Evolutionary conservation across 2,888 invertebrate genomes (phyloP), one percentile per base, ranked within the genome.

Genomic region (Cistogaster globosa): DNA sequence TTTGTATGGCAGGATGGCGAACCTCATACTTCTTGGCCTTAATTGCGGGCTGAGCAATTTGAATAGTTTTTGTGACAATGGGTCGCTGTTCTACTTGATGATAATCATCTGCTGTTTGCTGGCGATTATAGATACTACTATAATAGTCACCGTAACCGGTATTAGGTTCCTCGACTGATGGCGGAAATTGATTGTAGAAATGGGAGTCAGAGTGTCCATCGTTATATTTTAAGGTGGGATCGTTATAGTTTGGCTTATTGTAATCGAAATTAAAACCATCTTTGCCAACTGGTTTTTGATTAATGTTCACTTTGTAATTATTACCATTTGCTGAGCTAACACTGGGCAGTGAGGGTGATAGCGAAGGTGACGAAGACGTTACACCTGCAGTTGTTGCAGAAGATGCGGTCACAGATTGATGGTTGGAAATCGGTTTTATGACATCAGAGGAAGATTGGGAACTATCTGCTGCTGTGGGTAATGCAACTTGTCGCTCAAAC

Each of bases 1-100:
- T 94, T 87, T 94, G 94, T 83, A 95, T 94, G 48, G 94, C 94
- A 57, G 94, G 94, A 84, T 94, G 93, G 82, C 94, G 94, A 12
- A 94, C 93, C 89, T 94, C 94, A 88, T 93, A 93, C 85, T 94
- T 94, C 75, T 94, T 93, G 32, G 94, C 94, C 86, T 94, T 94
- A 20, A 92, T 92, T 4, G 94, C 94, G 0, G 94, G 94, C 87
- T 94, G 94, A 7, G 94, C 93, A 22, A 94, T 94, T 88, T 94
- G 94, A 16, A 94, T 92, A 60, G 94, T 93, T 87, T 94, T 94
- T 86, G 94, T 91, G 22, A 94, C 91, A 20, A 93, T 93, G 6
- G 93, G 94, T 55, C 90, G 90, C n/a, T 89, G 79, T 32, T 86
- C 87, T 6, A 71, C 79, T 22, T 88, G 88, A 12, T 80, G 77